phyloP scores from a whole-genome alignment of 2,797 vertebrate species.

The Hylomyscus alleni region DNA sequence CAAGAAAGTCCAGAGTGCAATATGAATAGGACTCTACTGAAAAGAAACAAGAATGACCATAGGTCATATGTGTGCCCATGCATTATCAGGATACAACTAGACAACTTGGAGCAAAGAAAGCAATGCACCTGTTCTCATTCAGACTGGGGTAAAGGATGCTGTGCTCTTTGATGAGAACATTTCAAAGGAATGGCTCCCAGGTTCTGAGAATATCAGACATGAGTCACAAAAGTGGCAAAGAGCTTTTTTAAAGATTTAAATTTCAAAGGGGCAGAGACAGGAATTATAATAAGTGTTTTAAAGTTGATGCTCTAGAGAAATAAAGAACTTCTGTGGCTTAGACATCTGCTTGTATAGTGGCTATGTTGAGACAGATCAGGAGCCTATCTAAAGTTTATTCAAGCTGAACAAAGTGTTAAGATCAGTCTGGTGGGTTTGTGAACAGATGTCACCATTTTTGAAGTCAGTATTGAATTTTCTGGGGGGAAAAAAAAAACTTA shows the following conservation, averaged over 20 bases:
- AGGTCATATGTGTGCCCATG: neutral
- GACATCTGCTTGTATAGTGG: neutral
- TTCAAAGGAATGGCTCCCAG: constrained; percentile 11
- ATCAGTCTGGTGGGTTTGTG: neutral
- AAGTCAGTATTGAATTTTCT: constrained; percentile 2
- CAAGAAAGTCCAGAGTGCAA: neutral
- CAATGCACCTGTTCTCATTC: neutral
- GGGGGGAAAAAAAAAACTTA: neutral
- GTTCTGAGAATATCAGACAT: neutral
- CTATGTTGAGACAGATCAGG: neutral
- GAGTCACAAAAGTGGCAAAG: neutral
- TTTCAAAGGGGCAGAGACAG: constrained; percentile 11
- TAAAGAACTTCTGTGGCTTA: neutral
- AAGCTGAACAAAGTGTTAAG: neutral
- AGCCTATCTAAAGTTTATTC: neutral
- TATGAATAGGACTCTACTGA: neutral
- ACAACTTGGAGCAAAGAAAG: neutral
- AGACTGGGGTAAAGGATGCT: neutral
- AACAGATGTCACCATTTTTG: neutral
- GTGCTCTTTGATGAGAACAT: neutral
- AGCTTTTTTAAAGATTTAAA: constrained; percentile 49
- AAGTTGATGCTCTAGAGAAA: constrained; percentile 18
- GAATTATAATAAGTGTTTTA: constrained; percentile 45
- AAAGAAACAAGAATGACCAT: neutral
- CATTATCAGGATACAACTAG: neutral